Conservation (phyloP, 2,113 vertebrate genomes). For the Austrofundulus limnaeus region DNA sequence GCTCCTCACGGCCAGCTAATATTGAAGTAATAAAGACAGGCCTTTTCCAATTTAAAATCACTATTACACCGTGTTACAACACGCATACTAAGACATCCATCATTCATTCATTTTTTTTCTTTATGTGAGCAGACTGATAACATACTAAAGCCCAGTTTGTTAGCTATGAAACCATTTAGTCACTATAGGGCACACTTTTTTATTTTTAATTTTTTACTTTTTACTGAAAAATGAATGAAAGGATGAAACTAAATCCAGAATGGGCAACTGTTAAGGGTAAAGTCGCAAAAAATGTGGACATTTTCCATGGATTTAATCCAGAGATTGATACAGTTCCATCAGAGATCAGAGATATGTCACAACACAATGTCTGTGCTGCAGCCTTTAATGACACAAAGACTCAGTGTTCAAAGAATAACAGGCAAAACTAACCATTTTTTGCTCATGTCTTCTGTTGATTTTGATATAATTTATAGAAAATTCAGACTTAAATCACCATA, state of each 20-base stretch:
- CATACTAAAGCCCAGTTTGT: constrained; percentile 9
- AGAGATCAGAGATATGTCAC: constrained; percentile 50
- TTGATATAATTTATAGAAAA: constrained; percentile 22
- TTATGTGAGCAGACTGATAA: constrained; percentile 44
- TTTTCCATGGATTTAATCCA: constrained; percentile 52
- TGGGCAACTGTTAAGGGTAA: constrained; percentile 24
- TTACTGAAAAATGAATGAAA: constrained; percentile 17
- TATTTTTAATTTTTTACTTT: constrained; percentile 9
- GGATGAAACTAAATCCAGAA: constrained; percentile 17
- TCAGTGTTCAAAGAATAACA: constrained; percentile 21
- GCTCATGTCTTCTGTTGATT: constrained; percentile 22
- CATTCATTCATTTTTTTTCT: constrained; percentile 5
- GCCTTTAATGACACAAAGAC: constrained; percentile 43
- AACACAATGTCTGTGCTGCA: constrained; percentile 45
- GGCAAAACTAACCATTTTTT: constrained; percentile 13
- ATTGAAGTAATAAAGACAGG: constrained; percentile 56
- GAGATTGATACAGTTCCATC: constrained; percentile 67
- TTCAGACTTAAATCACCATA: constrained; percentile 15
- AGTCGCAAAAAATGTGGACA: constrained; percentile 41
- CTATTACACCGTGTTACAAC: constrained; percentile 53
- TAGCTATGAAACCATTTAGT: constrained; percentile 36
- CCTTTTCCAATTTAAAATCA: constrained; percentile 60
- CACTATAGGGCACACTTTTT: constrained; percentile 19
- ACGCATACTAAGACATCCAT: constrained; percentile 55
- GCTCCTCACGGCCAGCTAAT: constrained; percentile 44